These are phyloP conservation scores for Sorex fumeus DNA, from an alignment of 2,113 vertebrate genomes.

Conservation along the genomic window DNA sequence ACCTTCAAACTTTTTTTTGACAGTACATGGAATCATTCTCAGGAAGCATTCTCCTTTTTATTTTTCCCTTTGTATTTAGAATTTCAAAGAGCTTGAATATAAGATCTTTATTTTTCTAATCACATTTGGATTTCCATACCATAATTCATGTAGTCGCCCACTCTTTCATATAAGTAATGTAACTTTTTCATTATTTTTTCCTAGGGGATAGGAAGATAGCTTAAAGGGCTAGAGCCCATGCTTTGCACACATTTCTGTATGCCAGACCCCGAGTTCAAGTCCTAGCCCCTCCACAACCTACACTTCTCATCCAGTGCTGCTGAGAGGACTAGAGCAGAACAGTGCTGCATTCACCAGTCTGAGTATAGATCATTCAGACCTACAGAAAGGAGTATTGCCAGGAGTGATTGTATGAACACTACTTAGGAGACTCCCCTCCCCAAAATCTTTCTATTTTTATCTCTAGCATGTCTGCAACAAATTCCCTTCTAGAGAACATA, in stretches of 20 bases:
- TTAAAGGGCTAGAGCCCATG: no score
- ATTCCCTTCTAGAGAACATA: slow-evolving; percentile 35
- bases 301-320: no score
- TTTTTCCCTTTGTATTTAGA: background rate
- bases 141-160: background rate
- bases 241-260: no score
- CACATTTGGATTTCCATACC: background rate
- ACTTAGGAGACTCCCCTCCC: background rate
- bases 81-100: slow-evolving; percentile 17
- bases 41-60: slow-evolving; percentile 8
- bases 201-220: no score
- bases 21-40: background rate
- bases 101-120: slow-evolving; percentile 21
- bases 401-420: no score
- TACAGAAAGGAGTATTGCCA: no score
- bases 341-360: no score
- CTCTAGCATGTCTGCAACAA: background rate
- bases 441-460: background rate
- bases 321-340: no score
- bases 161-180: background rate
- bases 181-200: slow-evolving; percentile 19
- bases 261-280: no score
- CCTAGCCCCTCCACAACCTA: no score
- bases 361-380: no score
- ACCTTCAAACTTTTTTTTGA: slow-evolving; percentile 36